These are phyloP conservation scores for Perca fluviatilis DNA, from an alignment of 2,113 vertebrate species.

Conservation along the genomic window DNA sequence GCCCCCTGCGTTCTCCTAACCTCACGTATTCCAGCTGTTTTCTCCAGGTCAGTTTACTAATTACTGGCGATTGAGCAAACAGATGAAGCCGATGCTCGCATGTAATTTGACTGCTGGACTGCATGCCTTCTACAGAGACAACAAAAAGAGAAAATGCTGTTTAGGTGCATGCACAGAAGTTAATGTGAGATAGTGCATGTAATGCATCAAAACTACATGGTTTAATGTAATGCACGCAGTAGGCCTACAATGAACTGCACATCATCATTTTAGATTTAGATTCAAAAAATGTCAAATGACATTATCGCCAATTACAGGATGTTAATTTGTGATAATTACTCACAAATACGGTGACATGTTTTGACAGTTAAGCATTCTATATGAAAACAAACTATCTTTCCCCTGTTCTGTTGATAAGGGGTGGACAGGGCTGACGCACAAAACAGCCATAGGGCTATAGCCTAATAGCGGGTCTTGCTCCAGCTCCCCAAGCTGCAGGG, in stretches of 20 bases:
- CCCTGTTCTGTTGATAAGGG: not conserved
- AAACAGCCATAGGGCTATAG: constrained; percentile 43
- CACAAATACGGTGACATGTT: not conserved
- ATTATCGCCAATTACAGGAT: not conserved
- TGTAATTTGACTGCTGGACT: not conserved
- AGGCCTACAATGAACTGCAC: not conserved
- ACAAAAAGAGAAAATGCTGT: not conserved
- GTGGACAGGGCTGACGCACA: constrained; percentile 62
- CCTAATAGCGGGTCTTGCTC: constrained; percentile 49
- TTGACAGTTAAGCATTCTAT: not conserved
- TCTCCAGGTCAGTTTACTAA: not conserved
- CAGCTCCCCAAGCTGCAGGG: constrained; percentile 39
- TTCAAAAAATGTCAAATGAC: not conserved
- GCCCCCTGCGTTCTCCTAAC: not conserved
- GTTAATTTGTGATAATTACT: not conserved
- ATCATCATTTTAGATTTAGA: not conserved
- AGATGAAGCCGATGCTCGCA: not conserved
- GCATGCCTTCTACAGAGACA: not conserved
- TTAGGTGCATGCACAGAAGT: not conserved
- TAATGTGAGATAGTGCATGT: not conserved
- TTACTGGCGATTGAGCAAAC: not conserved
- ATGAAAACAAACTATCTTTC: constrained; percentile 6
- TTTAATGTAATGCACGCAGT: not conserved
- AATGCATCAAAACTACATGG: not conserved
- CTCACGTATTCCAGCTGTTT: constrained; percentile 5